phyloP scores from a whole-genome alignment of 2,888 invertebrate genomes.

The Matsumyia berberina region DNA sequence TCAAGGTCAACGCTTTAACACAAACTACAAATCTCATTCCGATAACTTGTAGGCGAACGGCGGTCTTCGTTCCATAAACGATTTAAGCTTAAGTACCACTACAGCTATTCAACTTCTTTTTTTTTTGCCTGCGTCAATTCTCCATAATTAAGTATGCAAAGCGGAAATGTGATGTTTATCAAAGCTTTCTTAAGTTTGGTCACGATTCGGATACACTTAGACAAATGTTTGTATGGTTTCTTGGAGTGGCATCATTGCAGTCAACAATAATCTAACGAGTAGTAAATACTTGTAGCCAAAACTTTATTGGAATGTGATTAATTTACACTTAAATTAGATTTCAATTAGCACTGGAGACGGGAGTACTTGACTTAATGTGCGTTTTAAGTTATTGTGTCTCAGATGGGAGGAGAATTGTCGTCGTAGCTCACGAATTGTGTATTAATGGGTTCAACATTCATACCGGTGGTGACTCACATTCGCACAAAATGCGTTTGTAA shows the following conservation, averaged over 20 bases:
- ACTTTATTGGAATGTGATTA: slow-evolving; percentile 1
- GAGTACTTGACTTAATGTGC: neutral
- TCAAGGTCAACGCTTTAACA: slow-evolving; percentile 36
- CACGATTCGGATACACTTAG: slow-evolving; percentile 28
- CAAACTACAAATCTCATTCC: slow-evolving; percentile 38
- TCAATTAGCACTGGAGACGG: neutral
- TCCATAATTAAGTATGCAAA: slow-evolving; percentile 43
- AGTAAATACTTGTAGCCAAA: neutral
- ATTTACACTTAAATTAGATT: slow-evolving; percentile 19
- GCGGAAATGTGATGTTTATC: slow-evolving; percentile 40
- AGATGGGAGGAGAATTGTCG: neutral
- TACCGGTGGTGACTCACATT: neutral
- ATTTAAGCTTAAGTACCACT: slow-evolving; percentile 21
- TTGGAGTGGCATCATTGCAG: neutral
- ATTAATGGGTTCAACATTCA: neutral
- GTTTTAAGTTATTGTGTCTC: slow-evolving; percentile 1
- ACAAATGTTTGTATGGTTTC: neutral
- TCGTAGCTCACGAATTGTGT: neutral
- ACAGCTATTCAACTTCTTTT: slow-evolving; percentile 28
- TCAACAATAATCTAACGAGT: neutral
- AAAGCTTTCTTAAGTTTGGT: slow-evolving; percentile 18
- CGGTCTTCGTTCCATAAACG: slow-evolving; percentile 21
- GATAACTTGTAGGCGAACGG: slow-evolving; percentile 20
- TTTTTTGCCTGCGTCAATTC: slow-evolving; percentile 34
- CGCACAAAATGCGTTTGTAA: neutral